Percentiles rank a stretch among this genome's conserved stretches.
These are phyloP conservation scores for Malaclemys terrapin DNA, from an alignment of 2,113 vertebrate species.

Conservation along the genomic window DNA sequence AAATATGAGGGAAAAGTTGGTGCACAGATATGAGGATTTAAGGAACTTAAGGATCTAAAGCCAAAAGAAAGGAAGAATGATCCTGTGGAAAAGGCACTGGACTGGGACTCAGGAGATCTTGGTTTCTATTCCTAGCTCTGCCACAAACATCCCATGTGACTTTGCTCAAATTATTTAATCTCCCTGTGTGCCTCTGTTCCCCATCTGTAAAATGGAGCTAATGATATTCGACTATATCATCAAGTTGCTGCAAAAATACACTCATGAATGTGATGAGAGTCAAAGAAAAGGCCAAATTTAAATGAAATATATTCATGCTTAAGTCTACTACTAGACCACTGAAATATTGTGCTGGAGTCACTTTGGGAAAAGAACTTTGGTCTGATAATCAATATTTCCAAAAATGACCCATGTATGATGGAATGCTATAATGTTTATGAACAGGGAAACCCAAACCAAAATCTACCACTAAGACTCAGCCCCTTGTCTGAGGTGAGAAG, in stretches of 20 bases:
- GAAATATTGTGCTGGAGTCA: neutral
- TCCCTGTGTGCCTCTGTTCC: accelerated
- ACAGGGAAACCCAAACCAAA: neutral
- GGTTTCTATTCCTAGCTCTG: neutral
- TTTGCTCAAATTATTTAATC: neutral
- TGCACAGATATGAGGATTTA: neutral
- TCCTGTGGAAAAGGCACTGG: neutral
- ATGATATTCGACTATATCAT: neutral
- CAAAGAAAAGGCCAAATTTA: neutral
- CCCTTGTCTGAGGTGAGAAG: neutral
- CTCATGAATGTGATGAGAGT: no score
- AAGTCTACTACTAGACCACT: neutral
- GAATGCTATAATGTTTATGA: neutral
- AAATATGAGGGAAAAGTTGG: neutral
- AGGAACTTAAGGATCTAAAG: neutral
- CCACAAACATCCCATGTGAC: neutral
- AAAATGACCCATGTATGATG: neutral
- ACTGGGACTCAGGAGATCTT: accelerated
- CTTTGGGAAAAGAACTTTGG: neutral
- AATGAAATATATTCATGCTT: neutral
- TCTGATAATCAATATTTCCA: neutral
- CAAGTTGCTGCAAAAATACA: neutral
- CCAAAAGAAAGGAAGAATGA: neutral
- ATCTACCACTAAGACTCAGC: neutral
- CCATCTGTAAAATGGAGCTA: neutral